Base-by-base conservation (phyloP, 2,888 invertebrate genomes). In the Dioctria linearis region DNA sequence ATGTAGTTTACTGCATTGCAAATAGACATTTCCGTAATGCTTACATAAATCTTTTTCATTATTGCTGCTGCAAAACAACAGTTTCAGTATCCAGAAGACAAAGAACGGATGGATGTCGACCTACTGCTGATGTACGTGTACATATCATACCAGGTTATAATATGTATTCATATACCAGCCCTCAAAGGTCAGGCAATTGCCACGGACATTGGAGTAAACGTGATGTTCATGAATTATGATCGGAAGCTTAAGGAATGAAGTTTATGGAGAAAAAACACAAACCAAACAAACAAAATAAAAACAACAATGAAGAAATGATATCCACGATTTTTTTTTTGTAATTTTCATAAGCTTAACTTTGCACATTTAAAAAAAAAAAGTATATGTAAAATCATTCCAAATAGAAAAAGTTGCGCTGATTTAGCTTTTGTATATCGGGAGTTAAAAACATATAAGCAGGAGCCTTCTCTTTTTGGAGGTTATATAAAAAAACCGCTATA, bases 51-150 rank as follows among this genome's bases (percentile, higher is more conserved):
- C 89, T 95, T 6, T 95, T 95, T 86, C 93, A 94, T 85, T 95
- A 95, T 85, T 95, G 95, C 86, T 95, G 93, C 86, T 95, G 95
- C 88, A 95, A 95, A 87, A 94, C 93, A 6, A 93, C 93, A 4
- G 92, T 93, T 40, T 91, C 93, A 2, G 93, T 93, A 84, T 91
- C 92, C 5, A 88, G 92, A 81, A 90, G 94, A 61, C 91, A 92
- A 79, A 88, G 94, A 51, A 88, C 90, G 78, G 90, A 90, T 57
- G 88, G 87, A 6, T 79, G 88, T 80, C 86, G 90, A 43, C 90
- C 91, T 11, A 89, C 91, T 0, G 83, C 85, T 37, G 93, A 94
- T 83, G 92, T 94, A n/a, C 88, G 93, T 43, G 94, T 95, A 5
- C 95, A 95, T 86, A 94, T 95, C 76, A 93, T 95, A 85, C 93